phyloP scores from a whole-genome alignment of 2,113 vertebrate genomes.

The Phasianus colchicus region DNA sequence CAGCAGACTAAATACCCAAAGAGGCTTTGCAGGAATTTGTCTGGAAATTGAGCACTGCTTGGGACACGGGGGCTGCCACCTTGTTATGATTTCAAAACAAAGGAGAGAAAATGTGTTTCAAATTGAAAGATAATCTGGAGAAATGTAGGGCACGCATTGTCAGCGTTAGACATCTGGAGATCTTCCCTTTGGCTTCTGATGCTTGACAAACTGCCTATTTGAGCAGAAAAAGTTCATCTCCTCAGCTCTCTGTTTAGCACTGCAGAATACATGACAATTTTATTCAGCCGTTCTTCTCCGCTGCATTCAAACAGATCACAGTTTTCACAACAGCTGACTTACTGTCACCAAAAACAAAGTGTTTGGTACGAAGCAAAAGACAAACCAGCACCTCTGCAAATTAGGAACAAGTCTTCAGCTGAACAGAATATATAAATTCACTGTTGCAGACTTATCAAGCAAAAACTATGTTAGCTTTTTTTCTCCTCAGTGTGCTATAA shows the following conservation, averaged over 20 bases:
- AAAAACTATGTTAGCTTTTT: neutral
- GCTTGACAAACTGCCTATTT: neutral
- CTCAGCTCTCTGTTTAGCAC: conserved; percentile 20
- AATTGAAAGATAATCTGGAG: neutral
- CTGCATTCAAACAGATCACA: conserved; percentile 18
- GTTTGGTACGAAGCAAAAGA: neutral
- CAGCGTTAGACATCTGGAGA: neutral
- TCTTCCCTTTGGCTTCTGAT: conserved; percentile 8
- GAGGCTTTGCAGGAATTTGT: neutral
- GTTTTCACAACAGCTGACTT: conserved; percentile 40
- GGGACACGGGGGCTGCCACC: neutral
- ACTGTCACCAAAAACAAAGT: conserved; percentile 14
- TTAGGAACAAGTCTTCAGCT: neutral
- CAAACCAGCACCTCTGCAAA: neutral
- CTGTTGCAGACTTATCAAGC: neutral
- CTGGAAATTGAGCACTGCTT: neutral
- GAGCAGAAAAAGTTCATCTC: neutral
- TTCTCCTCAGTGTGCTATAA: neutral
- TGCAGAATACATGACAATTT: neutral
- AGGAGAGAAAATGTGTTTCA: neutral
- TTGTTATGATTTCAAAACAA: neutral
- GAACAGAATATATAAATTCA: neutral
- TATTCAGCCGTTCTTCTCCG: conserved; percentile 19
- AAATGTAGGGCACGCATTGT: neutral
- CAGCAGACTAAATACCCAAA: neutral